Conservation (phyloP, 2,113 vertebrate species). For the Eulacestoma nigropectus region DNA sequence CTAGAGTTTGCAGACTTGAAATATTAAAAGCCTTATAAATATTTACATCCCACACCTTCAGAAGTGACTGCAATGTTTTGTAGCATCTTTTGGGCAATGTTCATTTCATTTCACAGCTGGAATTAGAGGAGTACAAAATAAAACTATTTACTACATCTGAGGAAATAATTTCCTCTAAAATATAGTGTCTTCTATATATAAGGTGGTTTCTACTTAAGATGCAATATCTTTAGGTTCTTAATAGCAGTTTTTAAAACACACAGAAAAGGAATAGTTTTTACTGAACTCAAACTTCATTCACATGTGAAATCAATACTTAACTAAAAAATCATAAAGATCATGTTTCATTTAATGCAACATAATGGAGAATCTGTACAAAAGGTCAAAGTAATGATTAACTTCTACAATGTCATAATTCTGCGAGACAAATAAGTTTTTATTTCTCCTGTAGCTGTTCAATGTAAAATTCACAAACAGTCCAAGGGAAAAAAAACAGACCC, state of each 20-base stretch:
- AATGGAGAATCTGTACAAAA: neutral
- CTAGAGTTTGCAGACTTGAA: neutral
- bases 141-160: neutral
- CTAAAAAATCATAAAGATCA: neutral
- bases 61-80: neutral
- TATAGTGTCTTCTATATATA: neutral
- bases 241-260: neutral
- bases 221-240: neutral
- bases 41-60: neutral
- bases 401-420: neutral
- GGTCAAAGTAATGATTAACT: constrained; percentile 47
- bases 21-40: neutral
- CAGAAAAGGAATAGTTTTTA: neutral
- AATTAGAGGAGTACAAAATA: neutral
- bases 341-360: neutral
- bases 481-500: neutral
- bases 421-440: neutral
- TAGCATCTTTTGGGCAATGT: neutral
- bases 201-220: neutral
- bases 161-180: neutral
- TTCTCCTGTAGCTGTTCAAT: neutral
- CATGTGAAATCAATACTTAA: neutral
- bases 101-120: neutral
- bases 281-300: neutral
- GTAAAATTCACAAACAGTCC: neutral